Conservation (phyloP, 2,888 invertebrate species). For the Eretmocerus hayati region DNA sequence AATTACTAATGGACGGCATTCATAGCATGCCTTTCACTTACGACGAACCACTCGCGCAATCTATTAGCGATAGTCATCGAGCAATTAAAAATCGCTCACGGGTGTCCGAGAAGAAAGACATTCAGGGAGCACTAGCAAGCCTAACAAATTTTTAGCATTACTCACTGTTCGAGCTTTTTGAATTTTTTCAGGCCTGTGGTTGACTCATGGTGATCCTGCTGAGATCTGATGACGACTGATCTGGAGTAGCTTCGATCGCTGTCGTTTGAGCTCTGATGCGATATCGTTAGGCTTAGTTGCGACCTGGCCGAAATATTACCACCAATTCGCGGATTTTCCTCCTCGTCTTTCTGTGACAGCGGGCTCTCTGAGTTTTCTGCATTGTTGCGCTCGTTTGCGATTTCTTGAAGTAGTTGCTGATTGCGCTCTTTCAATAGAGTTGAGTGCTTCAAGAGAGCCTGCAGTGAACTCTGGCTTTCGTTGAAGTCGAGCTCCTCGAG, state of each 20-base stretch:
- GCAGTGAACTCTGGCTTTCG: conserved; percentile 37
- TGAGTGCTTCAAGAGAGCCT: conserved; percentile 39
- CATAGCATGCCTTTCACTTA: too few relatives aligned
- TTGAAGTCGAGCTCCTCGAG: conserved; percentile 34
- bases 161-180: conserved; percentile 44
- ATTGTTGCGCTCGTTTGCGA: conserved; percentile 29
- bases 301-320: conserved; percentile 39
- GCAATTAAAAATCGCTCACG: too few relatives aligned
- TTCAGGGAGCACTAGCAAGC: too few relatives aligned
- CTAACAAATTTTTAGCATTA: too few relatives aligned
- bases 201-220: conserved; percentile 29
- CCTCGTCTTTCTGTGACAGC: conserved; percentile 24
- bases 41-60: too few relatives aligned
- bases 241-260: conserved; percentile 41
- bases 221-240: conserved; percentile 39
- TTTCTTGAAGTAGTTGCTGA: conserved; percentile 34
- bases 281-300: conserved; percentile 41
- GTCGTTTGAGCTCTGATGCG: conserved; percentile 41
- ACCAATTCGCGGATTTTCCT: conserved; percentile 24
- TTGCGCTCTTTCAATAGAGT: conserved; percentile 35
- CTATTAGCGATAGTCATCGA: too few relatives aligned
- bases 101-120: too few relatives aligned
- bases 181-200: conserved; percentile 34
- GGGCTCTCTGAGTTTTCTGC: conserved; percentile 30
- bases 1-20: too few relatives aligned